Base-by-base conservation (phyloP, 2,113 vertebrate species). In the Suricata suricatta region DNA sequence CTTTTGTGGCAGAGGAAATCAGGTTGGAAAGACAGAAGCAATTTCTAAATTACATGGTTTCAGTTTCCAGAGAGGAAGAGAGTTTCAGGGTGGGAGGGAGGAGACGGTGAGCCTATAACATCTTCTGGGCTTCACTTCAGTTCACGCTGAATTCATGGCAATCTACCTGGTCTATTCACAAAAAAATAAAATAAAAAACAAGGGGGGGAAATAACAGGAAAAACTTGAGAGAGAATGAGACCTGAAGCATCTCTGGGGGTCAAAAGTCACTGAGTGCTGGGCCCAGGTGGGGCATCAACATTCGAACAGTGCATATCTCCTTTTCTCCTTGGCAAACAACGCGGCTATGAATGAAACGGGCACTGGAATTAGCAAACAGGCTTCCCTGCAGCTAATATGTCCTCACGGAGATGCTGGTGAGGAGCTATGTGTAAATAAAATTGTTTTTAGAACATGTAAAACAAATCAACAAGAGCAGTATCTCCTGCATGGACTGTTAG, bases 21-120 rank as follows among this genome's bases (percentile, higher is more conserved):
- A 0, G 27, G 54, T 81, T 88, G 88, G 90, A 97, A 92, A 93
- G 90, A 96, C 66, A 98, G 93, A 97, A 96, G 95, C 80, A 93
- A 96, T 97, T 96, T 97, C 88, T 89, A 97, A 98, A 98, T 97
- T 94, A 96, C 94, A 92, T 66, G 97, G 94, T 96, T 98, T 97
- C 63, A 66, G 95, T 89, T 96, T 95, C 81, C 64, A 76, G 71
- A 89, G 86, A 96, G 90, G 82, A 85, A 88, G 71, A 96, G 77
- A 52, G 63, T 83, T 86, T 89, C 2, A 1, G 54, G 23, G 21
- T 21, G 1, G n/a, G 47, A 38, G 33, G 29, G 64, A 47, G 64
- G 25, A 66, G 63, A 76, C 52, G 35, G 5, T 0, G 31, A 96
- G 44, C n/a, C 29, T 23, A 3, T 29, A 63, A 47, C 14, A 52